Evolutionary conservation across 2,113 vertebrate species (phyloP), one percentile per base, ranked within the genome.

Genomic region (Rana temporaria): DNA sequence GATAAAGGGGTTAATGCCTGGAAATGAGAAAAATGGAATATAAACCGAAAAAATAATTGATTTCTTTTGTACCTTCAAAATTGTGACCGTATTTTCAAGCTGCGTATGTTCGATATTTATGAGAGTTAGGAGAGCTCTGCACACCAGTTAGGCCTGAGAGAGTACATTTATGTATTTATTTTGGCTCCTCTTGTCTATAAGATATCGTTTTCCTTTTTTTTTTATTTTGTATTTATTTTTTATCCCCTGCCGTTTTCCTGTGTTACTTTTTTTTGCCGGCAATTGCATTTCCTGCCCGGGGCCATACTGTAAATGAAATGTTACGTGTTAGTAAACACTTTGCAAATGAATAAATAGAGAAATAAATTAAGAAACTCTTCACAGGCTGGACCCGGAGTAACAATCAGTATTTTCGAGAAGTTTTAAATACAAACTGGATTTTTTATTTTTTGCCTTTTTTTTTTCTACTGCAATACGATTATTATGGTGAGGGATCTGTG

Each of bases 261-360:
- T 87, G 87, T 87, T 88, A 84, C 84, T 88, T 85, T 87, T 89
- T 85, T 74, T 88, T 91, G 87, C 88, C 22, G 56, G 80, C 90
- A 90, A 89, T 91, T 90, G 90, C 89, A 76, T 92, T 92, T 88
- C 86, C 84, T 88, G 90, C 92, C 92, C 22, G 85, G 85, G 92
- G 92, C 92, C 90, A 88, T 84, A 84, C 90, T 91, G 92, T 93
- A 91, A 93, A 93, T 94, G 92, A 93, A 92, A 93, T 92, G 92
- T 92, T 94, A 92, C 92, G 93, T 92, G 91, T 92, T 89, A 86
- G 86, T 60, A 92, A 93, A 94, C 89, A 91, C 91, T 93, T 91
- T 91, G 91, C 86, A 92, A 92, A 93, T 90, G 90, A 93, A 92
- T 93, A 92, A 92, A 93, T 90, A 91, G 90, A 89, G 84, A 89